Evolutionary conservation across 1,140 invertebrate genomes (phyloP).

Genomic region (Saccostrea echinata): DNA sequence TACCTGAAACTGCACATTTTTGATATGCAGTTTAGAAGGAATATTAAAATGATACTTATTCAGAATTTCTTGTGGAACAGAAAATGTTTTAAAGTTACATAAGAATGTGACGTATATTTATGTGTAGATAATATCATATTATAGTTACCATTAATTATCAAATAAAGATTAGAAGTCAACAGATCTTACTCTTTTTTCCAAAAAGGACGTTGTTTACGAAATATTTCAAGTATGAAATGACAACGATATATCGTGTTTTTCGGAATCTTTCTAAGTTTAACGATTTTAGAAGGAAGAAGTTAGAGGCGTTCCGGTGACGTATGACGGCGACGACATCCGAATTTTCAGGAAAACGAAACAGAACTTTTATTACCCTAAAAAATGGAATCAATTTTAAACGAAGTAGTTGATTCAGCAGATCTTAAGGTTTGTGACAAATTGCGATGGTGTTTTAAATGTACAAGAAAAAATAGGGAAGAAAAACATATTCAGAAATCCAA

Average conservation of each 20-base stretch:
- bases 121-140: neutral
- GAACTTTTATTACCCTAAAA: neutral
- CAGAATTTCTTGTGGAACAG: no score
- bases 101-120: no score
- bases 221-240: neutral
- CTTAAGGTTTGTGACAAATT: slow-evolving; percentile 24
- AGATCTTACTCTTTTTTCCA: neutral
- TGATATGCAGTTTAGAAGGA: no score
- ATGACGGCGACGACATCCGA: slow-evolving; percentile 12
- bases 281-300: neutral
- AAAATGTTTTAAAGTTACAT: no score
- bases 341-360: neutral
- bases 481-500: neutral
- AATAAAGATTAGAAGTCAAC: neutral
- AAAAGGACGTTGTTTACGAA: neutral
- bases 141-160: neutral
- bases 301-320: neutral
- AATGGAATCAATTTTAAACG: slow-evolving; percentile 49
- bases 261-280: neutral
- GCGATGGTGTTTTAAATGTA: neutral
- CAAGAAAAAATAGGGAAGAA: neutral
- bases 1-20: no score
- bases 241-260: neutral
- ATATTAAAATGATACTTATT: no score
- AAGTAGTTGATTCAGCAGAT: slow-evolving; percentile 47